These are phyloP conservation scores for Ginglymostoma cirratum DNA, from an alignment of 2,113 vertebrate species.

Conservation along the genomic window DNA sequence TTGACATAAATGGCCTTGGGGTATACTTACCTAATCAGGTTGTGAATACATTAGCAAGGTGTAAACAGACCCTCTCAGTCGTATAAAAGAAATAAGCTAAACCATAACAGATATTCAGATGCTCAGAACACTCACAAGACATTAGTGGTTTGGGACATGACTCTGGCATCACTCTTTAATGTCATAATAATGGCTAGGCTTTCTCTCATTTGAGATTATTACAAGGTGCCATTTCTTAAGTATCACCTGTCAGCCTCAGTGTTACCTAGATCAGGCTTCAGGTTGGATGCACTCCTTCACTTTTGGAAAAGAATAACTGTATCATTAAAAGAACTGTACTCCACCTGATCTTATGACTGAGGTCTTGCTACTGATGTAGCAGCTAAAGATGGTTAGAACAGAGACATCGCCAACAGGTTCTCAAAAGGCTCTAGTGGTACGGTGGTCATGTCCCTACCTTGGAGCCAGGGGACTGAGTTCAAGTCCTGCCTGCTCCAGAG, in stretches of 20 bases:
- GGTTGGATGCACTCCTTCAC: not conserved
- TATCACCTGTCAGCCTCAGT: not conserved
- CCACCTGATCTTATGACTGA: not conserved
- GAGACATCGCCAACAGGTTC: not conserved
- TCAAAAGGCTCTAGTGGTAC: no score
- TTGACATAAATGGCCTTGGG: not conserved
- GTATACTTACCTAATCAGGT: not conserved
- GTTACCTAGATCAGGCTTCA: not conserved
- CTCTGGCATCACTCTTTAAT: not conserved
- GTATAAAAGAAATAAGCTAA: not conserved
- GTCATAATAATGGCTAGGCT: not conserved
- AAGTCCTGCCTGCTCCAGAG: no score
- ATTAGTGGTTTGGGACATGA: not conserved
- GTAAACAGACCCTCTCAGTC: not conserved
- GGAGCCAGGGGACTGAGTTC: no score
- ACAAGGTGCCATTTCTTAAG: not conserved
- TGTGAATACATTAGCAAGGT: not conserved
- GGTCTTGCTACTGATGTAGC: not conserved
- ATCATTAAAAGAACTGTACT: not conserved
- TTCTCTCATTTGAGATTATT: not conserved
- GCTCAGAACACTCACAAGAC: not conserved
- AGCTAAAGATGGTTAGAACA: not conserved
- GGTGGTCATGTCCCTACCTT: no score
- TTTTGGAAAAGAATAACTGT: not conserved
- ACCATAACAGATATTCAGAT: not conserved